These are phyloP conservation scores for Potamarius usumacintae DNA, from an alignment of 2,113 vertebrate species.

Conservation along the genomic window DNA sequence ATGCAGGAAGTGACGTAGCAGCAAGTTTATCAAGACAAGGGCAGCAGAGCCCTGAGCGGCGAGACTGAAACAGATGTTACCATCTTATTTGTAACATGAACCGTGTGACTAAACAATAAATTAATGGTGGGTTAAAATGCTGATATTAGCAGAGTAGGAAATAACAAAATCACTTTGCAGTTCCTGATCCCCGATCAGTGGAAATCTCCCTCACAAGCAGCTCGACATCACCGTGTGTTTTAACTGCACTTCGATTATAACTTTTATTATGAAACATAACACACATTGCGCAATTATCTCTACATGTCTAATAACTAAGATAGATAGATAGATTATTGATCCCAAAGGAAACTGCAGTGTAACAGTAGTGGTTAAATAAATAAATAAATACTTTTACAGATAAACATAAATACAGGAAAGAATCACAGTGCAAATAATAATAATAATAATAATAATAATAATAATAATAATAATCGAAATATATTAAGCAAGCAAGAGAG, in stretches of 20 bases:
- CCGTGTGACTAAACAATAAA: background rate
- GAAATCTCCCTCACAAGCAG: background rate
- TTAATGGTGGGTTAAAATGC: background rate
- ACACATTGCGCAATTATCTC: background rate
- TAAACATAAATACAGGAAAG: too few species aligned
- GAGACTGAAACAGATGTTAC: background rate
- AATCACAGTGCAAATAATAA: too few species aligned
- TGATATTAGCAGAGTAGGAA: background rate
- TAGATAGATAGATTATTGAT: background rate
- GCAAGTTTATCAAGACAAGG: background rate
- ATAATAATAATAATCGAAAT: too few species aligned
- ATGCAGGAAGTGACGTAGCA: conserved; percentile 12
- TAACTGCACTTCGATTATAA: background rate
- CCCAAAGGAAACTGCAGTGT: too few species aligned
- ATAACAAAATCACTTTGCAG: background rate
- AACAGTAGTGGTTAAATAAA: too few species aligned
- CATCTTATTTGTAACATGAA: background rate
- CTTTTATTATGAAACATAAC: background rate
- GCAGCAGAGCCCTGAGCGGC: background rate
- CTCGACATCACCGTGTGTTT: background rate
- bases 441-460: too few species aligned
- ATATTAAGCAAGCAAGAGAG: too few species aligned
- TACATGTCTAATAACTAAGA: background rate
- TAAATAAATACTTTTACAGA: too few species aligned
- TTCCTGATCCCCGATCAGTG: background rate